Percentiles rank a stretch among this genome's conserved stretches.
phyloP scores from a whole-genome alignment of 2,113 vertebrate species.

The Laticauda colubrina region DNA sequence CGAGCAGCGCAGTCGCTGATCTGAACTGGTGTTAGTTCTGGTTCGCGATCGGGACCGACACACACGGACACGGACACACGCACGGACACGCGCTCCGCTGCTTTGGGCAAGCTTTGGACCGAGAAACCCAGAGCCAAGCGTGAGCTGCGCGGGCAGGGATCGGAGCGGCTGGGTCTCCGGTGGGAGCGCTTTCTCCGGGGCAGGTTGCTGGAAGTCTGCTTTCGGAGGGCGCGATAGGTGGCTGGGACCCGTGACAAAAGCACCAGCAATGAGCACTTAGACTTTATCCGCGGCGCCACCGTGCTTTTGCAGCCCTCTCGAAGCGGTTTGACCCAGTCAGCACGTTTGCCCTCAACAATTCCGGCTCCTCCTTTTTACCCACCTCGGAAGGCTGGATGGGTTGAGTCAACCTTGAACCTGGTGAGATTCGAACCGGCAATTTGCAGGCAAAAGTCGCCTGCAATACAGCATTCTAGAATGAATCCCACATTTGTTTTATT shows the following conservation, averaged over 20 bases:
- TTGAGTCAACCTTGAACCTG: too few species aligned
- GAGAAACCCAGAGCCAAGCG: background rate
- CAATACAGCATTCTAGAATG: too few species aligned
- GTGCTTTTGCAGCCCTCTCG: too few species aligned
- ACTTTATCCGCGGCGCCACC: too few species aligned
- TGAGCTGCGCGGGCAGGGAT: background rate
- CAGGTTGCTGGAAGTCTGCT: background rate
- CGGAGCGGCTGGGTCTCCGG: background rate
- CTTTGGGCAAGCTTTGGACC: background rate
- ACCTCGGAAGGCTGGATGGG: too few species aligned
- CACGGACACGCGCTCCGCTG: background rate
- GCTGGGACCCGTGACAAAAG: background rate
- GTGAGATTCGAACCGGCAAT: too few species aligned
- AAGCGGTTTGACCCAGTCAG: too few species aligned
- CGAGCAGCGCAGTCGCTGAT: background rate
- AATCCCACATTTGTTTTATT: background rate
- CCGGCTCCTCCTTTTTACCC: too few species aligned
- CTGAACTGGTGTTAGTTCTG: background rate
- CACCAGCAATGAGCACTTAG: too few species aligned
- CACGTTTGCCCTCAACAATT: too few species aligned
- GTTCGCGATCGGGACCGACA: background rate
- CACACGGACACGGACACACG: too few species aligned
- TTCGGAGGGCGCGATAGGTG: background rate
- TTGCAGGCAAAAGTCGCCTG: too few species aligned
- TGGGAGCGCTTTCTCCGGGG: background rate